A percentile compares a stretch with the other conserved stretches of the same genome.
These are phyloP conservation scores for Onthophagus taurus DNA, from an alignment of 1,140 invertebrate genomes.

Conservation along the genomic window DNA sequence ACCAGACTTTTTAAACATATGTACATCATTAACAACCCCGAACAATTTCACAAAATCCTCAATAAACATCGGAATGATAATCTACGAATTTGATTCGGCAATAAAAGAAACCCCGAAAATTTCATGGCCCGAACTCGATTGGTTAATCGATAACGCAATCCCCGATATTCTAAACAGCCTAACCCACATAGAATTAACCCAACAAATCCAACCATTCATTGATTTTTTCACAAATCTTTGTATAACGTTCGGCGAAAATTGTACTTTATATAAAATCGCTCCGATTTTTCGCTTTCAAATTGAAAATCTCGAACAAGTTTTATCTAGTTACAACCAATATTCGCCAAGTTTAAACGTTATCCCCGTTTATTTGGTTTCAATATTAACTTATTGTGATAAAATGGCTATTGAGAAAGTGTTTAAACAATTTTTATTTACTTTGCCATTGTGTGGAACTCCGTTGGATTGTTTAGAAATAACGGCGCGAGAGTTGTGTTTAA, in stretches of 20 bases:
- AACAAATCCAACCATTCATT: slow-evolving; percentile 35
- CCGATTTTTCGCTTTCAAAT: slow-evolving; percentile 43
- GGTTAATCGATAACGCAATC: slow-evolving; percentile 44
- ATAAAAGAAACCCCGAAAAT: slow-evolving; percentile 35
- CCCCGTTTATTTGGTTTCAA: slow-evolving; percentile 46
- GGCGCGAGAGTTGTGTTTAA: slow-evolving; percentile 39
- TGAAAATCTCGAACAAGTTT: slow-evolving; percentile 35
- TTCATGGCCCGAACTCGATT: slow-evolving; percentile 45
- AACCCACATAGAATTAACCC: slow-evolving; percentile 31
- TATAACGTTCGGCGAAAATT: slow-evolving; percentile 43
- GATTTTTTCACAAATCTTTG: slow-evolving; percentile 40
- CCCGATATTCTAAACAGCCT: slow-evolving; percentile 38
- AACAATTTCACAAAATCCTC: slow-evolving; percentile 42
- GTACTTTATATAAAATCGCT: slow-evolving; percentile 39
- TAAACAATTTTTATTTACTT: slow-evolving; percentile 38
- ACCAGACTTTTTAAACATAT: slow-evolving; percentile 37
- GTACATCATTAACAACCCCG: slow-evolving; percentile 43
- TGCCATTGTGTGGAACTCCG: slow-evolving; percentile 45
- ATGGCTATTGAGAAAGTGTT: slow-evolving; percentile 42
- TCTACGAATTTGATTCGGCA: slow-evolving; percentile 45
- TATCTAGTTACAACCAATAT: slow-evolving; percentile 34
- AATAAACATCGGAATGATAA: slow-evolving; percentile 39
- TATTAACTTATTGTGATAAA: slow-evolving; percentile 35
- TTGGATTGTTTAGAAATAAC: slow-evolving; percentile 44
- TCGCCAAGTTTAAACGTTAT: slow-evolving; percentile 43